Percentiles rank a stretch among this genome's conserved stretches.
These are phyloP conservation scores for Batillaria attramentaria DNA, from an alignment of 1,140 invertebrate species.

Conservation along the genomic window DNA sequence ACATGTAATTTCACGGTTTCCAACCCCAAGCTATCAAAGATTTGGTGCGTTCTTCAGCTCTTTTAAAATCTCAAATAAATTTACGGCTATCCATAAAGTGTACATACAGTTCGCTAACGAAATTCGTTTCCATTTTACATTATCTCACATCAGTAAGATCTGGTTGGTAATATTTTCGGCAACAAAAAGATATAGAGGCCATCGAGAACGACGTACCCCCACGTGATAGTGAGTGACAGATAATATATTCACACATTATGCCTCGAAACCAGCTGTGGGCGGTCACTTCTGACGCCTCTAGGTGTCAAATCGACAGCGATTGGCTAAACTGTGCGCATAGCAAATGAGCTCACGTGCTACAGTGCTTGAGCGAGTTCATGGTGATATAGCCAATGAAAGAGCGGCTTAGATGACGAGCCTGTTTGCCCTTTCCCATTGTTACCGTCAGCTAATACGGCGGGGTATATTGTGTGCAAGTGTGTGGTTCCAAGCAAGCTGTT, in stretches of 20 bases:
- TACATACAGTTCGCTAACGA: background rate
- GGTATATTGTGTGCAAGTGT: slow-evolving; percentile 34
- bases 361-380: slow-evolving; percentile 57
- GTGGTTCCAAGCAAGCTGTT: slow-evolving; percentile 33
- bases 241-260: slow-evolving; percentile 45
- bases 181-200: background rate
- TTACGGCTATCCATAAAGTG: no score
- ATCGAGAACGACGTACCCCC: slow-evolving; percentile 5
- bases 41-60: no score
- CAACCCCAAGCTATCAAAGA: no score
- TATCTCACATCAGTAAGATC: no score
- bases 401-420: slow-evolving; percentile 33
- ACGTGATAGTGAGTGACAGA: slow-evolving; percentile 54
- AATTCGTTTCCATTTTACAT: background rate
- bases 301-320: slow-evolving; percentile 7
- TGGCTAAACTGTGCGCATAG: slow-evolving; percentile 45
- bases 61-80: no score
- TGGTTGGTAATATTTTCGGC: background rate
- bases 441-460: slow-evolving; percentile 29
- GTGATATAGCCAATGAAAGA: slow-evolving; percentile 67
- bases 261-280: slow-evolving; percentile 25
- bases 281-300: slow-evolving; percentile 15
- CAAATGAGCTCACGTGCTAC: slow-evolving; percentile 62
- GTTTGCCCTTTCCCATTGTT: slow-evolving; percentile 38
- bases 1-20: no score